Conservation (phyloP, 1,140 invertebrate genomes). For the Myzus persicae region DNA sequence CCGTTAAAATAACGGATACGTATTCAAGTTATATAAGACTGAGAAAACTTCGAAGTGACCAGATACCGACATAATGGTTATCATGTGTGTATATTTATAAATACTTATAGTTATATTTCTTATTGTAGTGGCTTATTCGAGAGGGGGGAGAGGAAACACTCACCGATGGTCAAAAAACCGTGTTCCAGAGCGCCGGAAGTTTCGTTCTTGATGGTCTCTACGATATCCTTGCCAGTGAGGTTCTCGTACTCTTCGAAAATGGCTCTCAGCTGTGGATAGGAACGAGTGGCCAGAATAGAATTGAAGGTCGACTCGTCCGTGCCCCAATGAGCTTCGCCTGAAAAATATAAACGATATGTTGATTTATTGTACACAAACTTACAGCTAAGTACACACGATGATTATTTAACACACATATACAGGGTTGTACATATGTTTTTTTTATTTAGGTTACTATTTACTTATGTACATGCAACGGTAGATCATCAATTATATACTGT, state of each 20-base stretch:
- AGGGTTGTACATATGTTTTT: neutral
- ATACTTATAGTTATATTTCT: too few species aligned
- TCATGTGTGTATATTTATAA: too few species aligned
- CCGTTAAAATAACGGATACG: neutral
- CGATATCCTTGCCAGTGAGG: conserved; percentile 80
- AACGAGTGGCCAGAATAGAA: conserved; percentile 70
- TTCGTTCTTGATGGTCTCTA: conserved; percentile 86
- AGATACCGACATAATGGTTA: neutral
- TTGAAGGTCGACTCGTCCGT: conserved; percentile 78
- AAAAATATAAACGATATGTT: neutral
- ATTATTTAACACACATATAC: too few species aligned
- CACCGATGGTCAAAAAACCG: conserved; percentile 86
- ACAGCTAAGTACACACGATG: too few species aligned
- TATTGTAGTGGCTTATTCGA: too few species aligned
- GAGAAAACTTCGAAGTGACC: neutral
- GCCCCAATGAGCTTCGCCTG: conserved; percentile 70
- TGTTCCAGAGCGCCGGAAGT: conserved; percentile 86
- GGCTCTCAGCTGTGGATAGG: conserved; percentile 71
- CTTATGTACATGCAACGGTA: neutral
- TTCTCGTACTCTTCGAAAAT: conserved; percentile 82
- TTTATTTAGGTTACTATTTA: neutral
- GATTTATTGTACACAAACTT: neutral
- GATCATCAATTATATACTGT: neutral
- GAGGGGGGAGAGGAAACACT: conserved; percentile 61
- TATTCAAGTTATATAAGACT: neutral